Evolutionary conservation across 2,797 vertebrate genomes (phyloP), one percentile per base, ranked within the genome.

Genomic region (Sebastes elongatus): DNA sequence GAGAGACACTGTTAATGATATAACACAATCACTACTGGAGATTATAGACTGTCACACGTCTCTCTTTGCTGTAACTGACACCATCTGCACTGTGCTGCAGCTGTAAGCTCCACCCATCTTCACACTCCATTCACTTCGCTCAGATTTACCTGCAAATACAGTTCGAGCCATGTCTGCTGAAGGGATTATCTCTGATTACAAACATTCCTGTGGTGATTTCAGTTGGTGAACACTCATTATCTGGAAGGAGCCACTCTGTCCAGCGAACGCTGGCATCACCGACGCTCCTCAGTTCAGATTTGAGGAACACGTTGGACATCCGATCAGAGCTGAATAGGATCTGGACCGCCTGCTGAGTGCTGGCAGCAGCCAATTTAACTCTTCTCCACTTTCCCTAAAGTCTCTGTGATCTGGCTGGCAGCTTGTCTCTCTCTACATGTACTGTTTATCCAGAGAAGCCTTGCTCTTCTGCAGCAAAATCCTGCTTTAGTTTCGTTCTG

Each of bases 251-350:
- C 22, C 20, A 27, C 46, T n/a, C 46, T n/a, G 22, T 68, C 42
- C 49, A 30, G 66, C 71, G 30, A 73, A 66, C 1, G 14, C 70
- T 79, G 80, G 64, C 60, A 63, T 68, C 71, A 22, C 55, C n/a
- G 59, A 63, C 9, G 4, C 65, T 57, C 57, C 25, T 76, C 25
- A 30, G 55, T 62, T 87, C 73, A 79, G 71, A 85, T 76, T 71
- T 74, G 49, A 83, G 67, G 81, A 72, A 69, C 70, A 74, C 13
- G 32, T 61, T 80, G 78, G 75, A 86, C 60, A 77, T 84, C 66
- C 66, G 57, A 88, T 90, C 84, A 78, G 53, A 62, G 76, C 77
- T 69, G 73, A 86, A 74, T 49, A 61, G 76, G 81, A 85, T 87
- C 86, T 84, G 55, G 72, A 77, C 42, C 1, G 1, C 73, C 67